phyloP scores from a whole-genome alignment of 2,888 invertebrate species.

The Coelogynopora nodosa region DNA sequence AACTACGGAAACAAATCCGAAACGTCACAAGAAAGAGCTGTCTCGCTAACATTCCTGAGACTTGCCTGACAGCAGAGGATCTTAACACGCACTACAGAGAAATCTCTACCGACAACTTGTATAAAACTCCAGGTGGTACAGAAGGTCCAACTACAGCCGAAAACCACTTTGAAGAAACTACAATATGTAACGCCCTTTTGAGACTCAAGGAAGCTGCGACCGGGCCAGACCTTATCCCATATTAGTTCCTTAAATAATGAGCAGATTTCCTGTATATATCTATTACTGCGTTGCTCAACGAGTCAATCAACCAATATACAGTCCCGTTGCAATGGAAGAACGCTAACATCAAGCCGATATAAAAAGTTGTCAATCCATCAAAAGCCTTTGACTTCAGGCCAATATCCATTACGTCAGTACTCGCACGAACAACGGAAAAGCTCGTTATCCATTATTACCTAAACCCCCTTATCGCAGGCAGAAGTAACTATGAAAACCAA shows the following conservation, averaged over 20 bases:
- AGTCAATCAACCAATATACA: neutral
- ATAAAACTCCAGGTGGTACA: neutral
- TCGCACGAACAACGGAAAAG: neutral
- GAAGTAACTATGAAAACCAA: neutral
- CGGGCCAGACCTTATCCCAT: neutral
- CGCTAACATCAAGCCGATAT: neutral
- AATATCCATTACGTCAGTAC: neutral
- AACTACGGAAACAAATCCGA: neutral
- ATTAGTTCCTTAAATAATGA: neutral
- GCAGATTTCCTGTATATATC: neutral
- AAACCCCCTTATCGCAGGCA: neutral
- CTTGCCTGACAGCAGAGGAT: neutral
- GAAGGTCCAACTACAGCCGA: neutral
- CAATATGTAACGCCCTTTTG: neutral
- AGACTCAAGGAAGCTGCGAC: conserved; percentile 1
- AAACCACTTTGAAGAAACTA: neutral
- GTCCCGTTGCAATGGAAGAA: conserved; percentile 6
- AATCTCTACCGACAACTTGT: neutral
- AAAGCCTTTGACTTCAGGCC: neutral
- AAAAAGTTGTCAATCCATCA: neutral
- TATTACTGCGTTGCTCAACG: neutral
- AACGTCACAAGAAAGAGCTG: neutral
- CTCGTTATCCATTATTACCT: neutral
- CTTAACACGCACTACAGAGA: neutral
- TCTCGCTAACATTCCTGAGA: neutral